Conservation (phyloP, 2,797 vertebrate genomes). For the Intellagama lesueurii region DNA sequence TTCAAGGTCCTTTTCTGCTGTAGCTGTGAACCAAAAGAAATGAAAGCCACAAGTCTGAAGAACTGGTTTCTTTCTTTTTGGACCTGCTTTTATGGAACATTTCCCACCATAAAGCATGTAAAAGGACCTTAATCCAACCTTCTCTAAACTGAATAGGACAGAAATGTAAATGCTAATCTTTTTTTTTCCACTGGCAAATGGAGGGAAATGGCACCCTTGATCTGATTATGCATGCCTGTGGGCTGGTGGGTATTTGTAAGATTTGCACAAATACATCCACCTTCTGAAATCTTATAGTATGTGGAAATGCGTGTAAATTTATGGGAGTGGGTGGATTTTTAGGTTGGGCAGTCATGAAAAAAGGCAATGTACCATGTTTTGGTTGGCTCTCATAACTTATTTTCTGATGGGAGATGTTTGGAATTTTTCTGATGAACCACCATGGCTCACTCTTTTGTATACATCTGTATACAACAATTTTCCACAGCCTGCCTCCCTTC, state of each 20-base stretch:
- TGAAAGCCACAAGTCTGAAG: constrained; percentile 41
- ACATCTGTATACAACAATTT: neutral
- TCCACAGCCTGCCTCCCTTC: neutral
- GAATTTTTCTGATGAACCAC: neutral
- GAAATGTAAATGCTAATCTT: constrained; percentile 15
- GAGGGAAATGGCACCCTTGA: neutral
- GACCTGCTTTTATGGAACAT: no score
- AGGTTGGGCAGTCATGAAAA: neutral
- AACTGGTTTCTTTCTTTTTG: neutral
- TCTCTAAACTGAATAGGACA: constrained; percentile 3
- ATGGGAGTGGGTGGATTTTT: no score
- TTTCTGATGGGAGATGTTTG: neutral
- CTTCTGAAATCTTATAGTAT: neutral
- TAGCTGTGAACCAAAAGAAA: constrained; percentile 79
- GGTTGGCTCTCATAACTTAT: neutral
- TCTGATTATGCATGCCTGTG: constrained; percentile 22
- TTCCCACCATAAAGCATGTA: no score
- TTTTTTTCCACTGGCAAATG: neutral
- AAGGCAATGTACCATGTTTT: neutral
- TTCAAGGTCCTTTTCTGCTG: constrained; percentile 94
- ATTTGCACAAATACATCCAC: neutral
- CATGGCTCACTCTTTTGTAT: neutral
- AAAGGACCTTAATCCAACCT: neutral
- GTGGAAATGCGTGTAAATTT: neutral
- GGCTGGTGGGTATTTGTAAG: neutral